Evolutionary conservation across 2,113 vertebrate species (phyloP).

Genomic region (Epinephelus moara): DNA sequence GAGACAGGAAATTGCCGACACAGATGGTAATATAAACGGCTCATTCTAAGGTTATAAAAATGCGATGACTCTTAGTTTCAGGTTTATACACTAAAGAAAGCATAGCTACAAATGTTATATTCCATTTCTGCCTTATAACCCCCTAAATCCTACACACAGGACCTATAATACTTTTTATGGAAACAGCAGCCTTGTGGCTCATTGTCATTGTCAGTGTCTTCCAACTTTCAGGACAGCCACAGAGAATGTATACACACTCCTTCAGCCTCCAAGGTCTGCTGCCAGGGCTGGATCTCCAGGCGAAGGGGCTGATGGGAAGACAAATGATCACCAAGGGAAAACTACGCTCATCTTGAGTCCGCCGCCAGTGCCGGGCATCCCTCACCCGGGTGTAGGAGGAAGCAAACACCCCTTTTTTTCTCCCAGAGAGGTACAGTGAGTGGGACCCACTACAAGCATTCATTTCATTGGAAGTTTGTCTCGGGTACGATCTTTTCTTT

Average conservation of each 20-base stretch:
- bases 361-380: conserved; percentile 66
- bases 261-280: conserved; percentile 73
- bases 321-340: conserved; percentile 64
- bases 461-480: not conserved
- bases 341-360: conserved; percentile 59
- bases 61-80: no score
- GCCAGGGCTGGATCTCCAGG: conserved; percentile 72
- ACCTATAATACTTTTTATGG: not conserved
- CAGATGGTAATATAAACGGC: no score
- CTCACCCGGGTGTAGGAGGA: conserved; percentile 77
- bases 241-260: conserved; percentile 82
- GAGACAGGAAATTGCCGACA: no score
- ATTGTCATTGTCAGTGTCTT: not conserved
- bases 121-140: no score
- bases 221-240: conserved; percentile 69
- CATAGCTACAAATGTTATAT: no score
- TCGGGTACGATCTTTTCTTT: not conserved
- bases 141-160: no score
- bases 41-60: no score
- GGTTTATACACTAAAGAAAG: no score
- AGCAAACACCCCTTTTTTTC: conserved; percentile 76
- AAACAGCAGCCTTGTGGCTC: not conserved
- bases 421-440: conserved; percentile 75
- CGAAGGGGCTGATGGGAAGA: conserved; percentile 71
- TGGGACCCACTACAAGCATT: not conserved